Percentiles rank a stretch among this genome's conserved stretches.
Conservation (phyloP, 2,888 invertebrate genomes). For the Volucella zonaria region DNA sequence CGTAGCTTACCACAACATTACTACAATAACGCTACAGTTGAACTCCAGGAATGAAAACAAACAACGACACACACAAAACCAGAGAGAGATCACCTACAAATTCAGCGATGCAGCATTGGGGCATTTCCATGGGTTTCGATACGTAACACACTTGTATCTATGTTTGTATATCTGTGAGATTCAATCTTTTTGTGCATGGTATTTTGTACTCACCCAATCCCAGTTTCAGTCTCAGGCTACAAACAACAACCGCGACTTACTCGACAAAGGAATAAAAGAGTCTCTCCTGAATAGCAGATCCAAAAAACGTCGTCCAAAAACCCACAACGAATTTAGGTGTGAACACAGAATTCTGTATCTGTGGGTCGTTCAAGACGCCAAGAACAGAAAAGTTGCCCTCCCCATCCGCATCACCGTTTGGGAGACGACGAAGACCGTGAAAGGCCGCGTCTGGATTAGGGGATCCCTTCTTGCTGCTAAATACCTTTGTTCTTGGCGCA, state of each 20-base stretch:
- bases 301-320: constrained; percentile 51
- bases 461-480: constrained; percentile 63
- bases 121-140: constrained; percentile 61
- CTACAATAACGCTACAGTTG: constrained; percentile 36
- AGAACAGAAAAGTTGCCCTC: constrained; percentile 33
- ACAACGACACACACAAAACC: constrained; percentile 17
- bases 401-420: constrained; percentile 26
- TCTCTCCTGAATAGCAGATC: constrained; percentile 46
- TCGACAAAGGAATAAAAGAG: constrained; percentile 45
- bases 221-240: constrained; percentile 21
- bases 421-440: constrained; percentile 41
- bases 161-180: constrained; percentile 62
- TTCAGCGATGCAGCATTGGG: constrained; percentile 46
- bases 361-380: constrained; percentile 72
- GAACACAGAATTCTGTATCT: constrained; percentile 68
- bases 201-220: constrained; percentile 42
- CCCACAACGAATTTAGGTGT: constrained; percentile 73
- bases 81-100: constrained; percentile 32
- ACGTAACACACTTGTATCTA: constrained; percentile 4
- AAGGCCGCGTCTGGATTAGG: constrained; percentile 30
- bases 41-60: constrained; percentile 24
- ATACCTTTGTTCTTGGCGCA: constrained; percentile 72
- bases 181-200: constrained; percentile 60
- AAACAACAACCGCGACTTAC: constrained; percentile 33
- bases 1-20: constrained; percentile 24